Evolutionary conservation across 2,888 invertebrate species (phyloP).

Genomic region (Trichogramma dendrolimi): DNA sequence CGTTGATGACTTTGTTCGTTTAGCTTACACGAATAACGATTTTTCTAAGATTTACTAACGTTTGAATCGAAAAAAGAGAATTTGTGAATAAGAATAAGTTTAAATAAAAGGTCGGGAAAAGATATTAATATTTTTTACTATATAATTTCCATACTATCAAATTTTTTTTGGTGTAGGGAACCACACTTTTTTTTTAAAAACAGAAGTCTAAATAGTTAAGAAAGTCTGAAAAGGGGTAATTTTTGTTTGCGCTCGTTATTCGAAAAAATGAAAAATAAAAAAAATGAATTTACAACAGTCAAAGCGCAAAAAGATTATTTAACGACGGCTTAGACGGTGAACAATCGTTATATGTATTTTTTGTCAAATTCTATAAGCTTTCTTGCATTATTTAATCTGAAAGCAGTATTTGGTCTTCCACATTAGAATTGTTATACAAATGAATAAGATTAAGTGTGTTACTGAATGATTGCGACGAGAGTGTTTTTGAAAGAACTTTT

Average conservation of each 20-base stretch:
- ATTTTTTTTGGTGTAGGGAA: constrained; percentile 41
- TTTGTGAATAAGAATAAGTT: constrained; percentile 16
- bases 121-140: constrained; percentile 23
- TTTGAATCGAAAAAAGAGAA: constrained; percentile 21
- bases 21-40: constrained; percentile 17
- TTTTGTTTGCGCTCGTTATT: constrained; percentile 27
- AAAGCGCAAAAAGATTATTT: not conserved
- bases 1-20: constrained; percentile 20
- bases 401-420: constrained; percentile 45
- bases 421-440: constrained; percentile 25
- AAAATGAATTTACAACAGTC: too few species aligned
- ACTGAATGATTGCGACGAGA: constrained; percentile 7
- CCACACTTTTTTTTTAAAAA: constrained; percentile 28
- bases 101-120: too few species aligned
- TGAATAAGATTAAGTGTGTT: constrained; percentile 20
- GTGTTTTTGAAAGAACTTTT: not conserved
- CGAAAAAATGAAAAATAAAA: constrained; percentile 6
- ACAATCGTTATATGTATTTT: constrained; percentile 13
- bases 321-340: constrained; percentile 12
- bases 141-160: constrained; percentile 20
- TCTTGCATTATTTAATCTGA: constrained; percentile 32
- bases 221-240: constrained; percentile 24
- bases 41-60: constrained; percentile 5
- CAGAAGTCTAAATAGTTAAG: constrained; percentile 23
- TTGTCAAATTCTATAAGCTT: constrained; percentile 21